These are phyloP conservation scores for Chrysomela aeneicollis DNA, from an alignment of 2,888 invertebrate genomes.

Conservation along the genomic window DNA sequence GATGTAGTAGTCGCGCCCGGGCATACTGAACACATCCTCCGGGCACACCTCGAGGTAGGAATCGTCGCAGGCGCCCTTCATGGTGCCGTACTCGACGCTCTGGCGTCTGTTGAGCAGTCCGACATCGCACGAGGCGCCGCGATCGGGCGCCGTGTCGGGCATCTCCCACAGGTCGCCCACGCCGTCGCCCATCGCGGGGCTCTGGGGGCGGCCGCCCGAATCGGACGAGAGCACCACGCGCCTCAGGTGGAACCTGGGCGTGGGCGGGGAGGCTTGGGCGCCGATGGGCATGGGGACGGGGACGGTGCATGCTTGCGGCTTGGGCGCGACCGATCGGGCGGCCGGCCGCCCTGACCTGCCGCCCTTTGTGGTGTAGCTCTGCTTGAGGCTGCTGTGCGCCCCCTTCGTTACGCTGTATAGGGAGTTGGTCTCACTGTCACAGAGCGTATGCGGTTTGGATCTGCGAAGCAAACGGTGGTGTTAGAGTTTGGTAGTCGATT, in stretches of 20 bases:
- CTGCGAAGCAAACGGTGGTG: neutral
- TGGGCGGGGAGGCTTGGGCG: too few species aligned
- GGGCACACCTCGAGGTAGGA: conserved; percentile 51
- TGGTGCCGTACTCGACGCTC: conserved; percentile 47
- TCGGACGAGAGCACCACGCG: conserved; percentile 54
- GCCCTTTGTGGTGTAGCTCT: conserved; percentile 47
- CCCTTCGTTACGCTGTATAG: conserved; percentile 47
- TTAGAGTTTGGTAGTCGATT: too few species aligned
- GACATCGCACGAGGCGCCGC: conserved; percentile 53
- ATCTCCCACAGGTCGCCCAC: conserved; percentile 57
- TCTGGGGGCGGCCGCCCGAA: conserved; percentile 56
- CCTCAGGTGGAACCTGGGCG: conserved; percentile 54
- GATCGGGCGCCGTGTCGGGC: conserved; percentile 43
- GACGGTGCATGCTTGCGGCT: too few species aligned
- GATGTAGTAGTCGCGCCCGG: conserved; percentile 54
- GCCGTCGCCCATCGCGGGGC: conserved; percentile 55
- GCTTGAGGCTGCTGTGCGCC: conserved; percentile 46
- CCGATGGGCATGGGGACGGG: conserved; percentile 17
- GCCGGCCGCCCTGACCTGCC: conserved; percentile 41
- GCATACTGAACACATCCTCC: conserved; percentile 50
- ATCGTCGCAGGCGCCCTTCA: conserved; percentile 38
- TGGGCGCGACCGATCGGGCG: too few species aligned
- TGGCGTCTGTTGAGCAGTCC: conserved; percentile 53
- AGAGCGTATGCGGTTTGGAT: conserved; percentile 28
- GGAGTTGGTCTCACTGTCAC: conserved; percentile 36